phyloP scores from a whole-genome alignment of 2,888 invertebrate species.

The Caenorhabditis japonica region DNA sequence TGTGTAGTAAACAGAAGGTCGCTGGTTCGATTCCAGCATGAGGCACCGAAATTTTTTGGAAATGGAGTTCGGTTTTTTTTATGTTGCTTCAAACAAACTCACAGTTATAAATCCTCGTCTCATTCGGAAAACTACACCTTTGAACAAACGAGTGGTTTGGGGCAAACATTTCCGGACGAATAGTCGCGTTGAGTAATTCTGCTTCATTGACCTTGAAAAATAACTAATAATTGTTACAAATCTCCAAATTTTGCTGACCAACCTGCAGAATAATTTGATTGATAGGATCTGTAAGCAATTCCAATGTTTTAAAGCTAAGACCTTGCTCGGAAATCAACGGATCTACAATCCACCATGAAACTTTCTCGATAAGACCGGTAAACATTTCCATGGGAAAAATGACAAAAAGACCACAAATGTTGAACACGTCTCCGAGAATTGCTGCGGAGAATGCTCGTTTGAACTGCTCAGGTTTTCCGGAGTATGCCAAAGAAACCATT shows the following conservation, averaged over 20 bases:
- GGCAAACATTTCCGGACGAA: constrained; percentile 57
- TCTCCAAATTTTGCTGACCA: too few species aligned
- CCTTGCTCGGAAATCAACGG: constrained; percentile 65
- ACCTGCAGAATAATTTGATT: constrained; percentile 70
- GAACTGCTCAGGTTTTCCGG: constrained; percentile 69
- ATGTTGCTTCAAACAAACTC: constrained; percentile 5
- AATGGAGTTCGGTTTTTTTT: constrained; percentile 7
- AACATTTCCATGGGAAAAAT: constrained; percentile 80
- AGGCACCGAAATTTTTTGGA: constrained; percentile 65
- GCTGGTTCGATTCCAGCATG: constrained; percentile 77
- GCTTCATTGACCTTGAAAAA: constrained; percentile 61
- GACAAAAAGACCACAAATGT: constrained; percentile 80
- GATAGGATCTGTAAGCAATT: constrained; percentile 70
- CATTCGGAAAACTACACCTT: constrained; percentile 61
- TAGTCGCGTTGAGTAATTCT: constrained; percentile 62
- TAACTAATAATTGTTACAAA: not conserved
- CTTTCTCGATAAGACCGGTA: constrained; percentile 65
- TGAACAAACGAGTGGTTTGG: constrained; percentile 64
- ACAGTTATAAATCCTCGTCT: constrained; percentile 63
- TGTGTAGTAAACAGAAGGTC: constrained; percentile 77
- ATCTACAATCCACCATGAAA: constrained; percentile 66
- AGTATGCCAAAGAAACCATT: constrained; percentile 80
- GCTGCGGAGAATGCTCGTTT: constrained; percentile 80
- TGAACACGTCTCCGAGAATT: constrained; percentile 81
- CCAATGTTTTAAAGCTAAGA: constrained; percentile 67